These are phyloP conservation scores for Formica aserva DNA, from an alignment of 2,888 invertebrate species.

Conservation along the genomic window DNA sequence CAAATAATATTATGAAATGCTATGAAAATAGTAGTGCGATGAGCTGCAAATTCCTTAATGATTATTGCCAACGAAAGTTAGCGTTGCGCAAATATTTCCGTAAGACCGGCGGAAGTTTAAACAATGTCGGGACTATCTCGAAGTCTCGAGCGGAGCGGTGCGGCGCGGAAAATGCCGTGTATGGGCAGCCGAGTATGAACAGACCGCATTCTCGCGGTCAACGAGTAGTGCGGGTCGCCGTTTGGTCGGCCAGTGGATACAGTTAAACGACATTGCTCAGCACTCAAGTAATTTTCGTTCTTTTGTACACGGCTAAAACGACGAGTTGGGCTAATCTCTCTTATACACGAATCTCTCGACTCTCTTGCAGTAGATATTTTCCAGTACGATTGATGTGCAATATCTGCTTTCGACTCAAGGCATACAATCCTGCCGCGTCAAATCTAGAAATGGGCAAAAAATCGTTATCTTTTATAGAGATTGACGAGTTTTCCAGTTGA, in stretches of 20 bases:
- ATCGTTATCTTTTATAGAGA: not conserved
- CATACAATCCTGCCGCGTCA: slow-evolving; percentile 17
- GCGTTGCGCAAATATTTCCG: slow-evolving; percentile 44
- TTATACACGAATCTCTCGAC: slow-evolving; percentile 27
- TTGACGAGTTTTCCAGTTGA: slow-evolving; percentile 6
- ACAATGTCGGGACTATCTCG: slow-evolving; percentile 12
- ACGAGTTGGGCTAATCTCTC: slow-evolving; percentile 46
- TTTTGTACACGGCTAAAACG: slow-evolving; percentile 31
- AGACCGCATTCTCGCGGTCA: slow-evolving; percentile 53
- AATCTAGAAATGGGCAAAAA: not conserved
- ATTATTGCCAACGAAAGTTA: slow-evolving; percentile 57
- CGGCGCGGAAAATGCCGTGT: slow-evolving; percentile 59
- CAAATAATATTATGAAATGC: not conserved
- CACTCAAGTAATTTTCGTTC: slow-evolving; percentile 54
- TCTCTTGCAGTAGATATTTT: slow-evolving; percentile 34
- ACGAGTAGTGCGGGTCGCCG: slow-evolving; percentile 59
- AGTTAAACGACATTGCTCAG: slow-evolving; percentile 58
- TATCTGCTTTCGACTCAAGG: slow-evolving; percentile 5
- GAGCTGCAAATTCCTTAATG: slow-evolving; percentile 25
- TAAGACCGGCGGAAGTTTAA: slow-evolving; percentile 48
- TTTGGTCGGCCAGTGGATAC: slow-evolving; percentile 58
- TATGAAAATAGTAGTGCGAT: slow-evolving; percentile 22
- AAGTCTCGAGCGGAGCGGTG: slow-evolving; percentile 3
- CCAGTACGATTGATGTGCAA: slow-evolving; percentile 27
- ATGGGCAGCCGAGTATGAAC: slow-evolving; percentile 53